Evolutionary conservation across 1,140 invertebrate species (phyloP).

Genomic region (Callitettix versicolor): DNA sequence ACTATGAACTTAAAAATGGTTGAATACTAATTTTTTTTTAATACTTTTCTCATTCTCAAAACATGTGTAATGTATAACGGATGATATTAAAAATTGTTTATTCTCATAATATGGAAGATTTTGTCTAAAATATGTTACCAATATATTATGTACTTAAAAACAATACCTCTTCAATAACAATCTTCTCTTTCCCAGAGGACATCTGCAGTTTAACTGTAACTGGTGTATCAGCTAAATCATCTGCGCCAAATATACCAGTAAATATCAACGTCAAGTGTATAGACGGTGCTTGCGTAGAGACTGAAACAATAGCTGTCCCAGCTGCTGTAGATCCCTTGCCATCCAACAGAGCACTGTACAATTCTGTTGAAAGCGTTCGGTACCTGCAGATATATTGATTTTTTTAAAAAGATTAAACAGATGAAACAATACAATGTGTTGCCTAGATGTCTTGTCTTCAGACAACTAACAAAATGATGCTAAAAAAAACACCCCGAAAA

Average conservation of each 20-base stretch:
- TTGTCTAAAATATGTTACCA: too few relatives aligned
- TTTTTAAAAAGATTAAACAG: too few relatives aligned
- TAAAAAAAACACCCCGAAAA: too few relatives aligned
- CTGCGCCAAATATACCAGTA: constrained; percentile 60
- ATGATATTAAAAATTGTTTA: too few relatives aligned
- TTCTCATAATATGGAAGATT: too few relatives aligned
- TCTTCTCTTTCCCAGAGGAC: constrained; percentile 54
- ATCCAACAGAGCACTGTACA: constrained; percentile 65
- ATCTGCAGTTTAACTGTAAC: constrained; percentile 58
- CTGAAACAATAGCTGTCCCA: constrained; percentile 75
- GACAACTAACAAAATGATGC: too few relatives aligned
- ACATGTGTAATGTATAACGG: too few relatives aligned
- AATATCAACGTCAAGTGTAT: constrained; percentile 72
- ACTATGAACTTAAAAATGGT: too few relatives aligned
- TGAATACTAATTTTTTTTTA: too few relatives aligned
- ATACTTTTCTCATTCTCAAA: too few relatives aligned
- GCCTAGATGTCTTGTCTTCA: too few relatives aligned
- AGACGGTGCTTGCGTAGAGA: constrained; percentile 60
- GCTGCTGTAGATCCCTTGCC: constrained; percentile 46
- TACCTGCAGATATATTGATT: constrained; percentile 22
- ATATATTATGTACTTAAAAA: not conserved
- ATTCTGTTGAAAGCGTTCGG: constrained; percentile 57
- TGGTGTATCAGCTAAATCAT: constrained; percentile 51
- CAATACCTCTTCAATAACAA: constrained; percentile 58
- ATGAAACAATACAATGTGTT: too few relatives aligned